Conservation (phyloP, 2,113 vertebrate species). For the Alligator mississippiensis region DNA sequence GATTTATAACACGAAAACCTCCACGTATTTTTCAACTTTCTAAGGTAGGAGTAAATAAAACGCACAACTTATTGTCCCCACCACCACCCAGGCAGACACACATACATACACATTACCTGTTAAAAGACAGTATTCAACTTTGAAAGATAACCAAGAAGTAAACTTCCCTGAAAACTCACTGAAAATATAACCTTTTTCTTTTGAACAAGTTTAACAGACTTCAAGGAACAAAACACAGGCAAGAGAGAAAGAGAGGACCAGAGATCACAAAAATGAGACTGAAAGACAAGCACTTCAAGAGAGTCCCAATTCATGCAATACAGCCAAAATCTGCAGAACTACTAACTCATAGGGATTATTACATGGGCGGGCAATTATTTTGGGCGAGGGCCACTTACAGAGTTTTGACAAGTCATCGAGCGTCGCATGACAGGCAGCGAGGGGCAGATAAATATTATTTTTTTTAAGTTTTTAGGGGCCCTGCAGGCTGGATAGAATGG, state of each 20-base stretch:
- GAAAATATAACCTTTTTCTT: not conserved
- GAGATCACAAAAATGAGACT: not conserved
- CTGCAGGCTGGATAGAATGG: too few relatives aligned
- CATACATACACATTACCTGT: not conserved
- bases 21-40: not conserved
- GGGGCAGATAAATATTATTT: too few relatives aligned
- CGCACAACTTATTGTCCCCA: not conserved
- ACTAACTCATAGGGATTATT: not conserved
- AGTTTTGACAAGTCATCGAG: too few relatives aligned
- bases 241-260: not conserved
- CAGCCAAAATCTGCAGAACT: not conserved
- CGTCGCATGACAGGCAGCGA: too few relatives aligned
- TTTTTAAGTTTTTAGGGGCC: too few relatives aligned
- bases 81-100: not conserved
- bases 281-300: not conserved
- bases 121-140: not conserved
- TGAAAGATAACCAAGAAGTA: not conserved
- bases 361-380: too few relatives aligned
- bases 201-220: not conserved
- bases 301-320: not conserved
- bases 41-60: not conserved
- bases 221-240: not conserved
- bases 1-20: not conserved
- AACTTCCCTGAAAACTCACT: not conserved
- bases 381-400: too few relatives aligned